Percentiles rank a stretch among this genome's conserved stretches.
Evolutionary conservation across 2,797 vertebrate genomes (phyloP).

Genomic region (Scomberomorus guttatus): DNA sequence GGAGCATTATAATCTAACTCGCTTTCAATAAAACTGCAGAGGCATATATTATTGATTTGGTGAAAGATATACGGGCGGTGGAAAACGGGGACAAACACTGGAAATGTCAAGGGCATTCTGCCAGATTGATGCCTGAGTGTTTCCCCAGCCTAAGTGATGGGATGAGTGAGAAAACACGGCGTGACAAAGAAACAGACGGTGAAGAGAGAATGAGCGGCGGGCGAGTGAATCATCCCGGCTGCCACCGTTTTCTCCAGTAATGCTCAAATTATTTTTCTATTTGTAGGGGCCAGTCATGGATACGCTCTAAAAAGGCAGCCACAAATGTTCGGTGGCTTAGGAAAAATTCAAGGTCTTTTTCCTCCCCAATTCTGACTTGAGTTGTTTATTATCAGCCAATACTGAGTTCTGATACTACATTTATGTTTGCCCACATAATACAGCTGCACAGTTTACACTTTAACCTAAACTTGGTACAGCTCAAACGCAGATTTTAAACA

Average conservation of each 20-base stretch:
- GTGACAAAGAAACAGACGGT: slow-evolving; percentile 63
- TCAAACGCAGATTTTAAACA: not conserved
- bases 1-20: not conserved
- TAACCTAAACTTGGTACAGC: not conserved
- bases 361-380: not conserved
- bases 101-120: slow-evolving; percentile 68
- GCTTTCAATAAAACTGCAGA: slow-evolving; percentile 13
- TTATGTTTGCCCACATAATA: not conserved
- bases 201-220: slow-evolving; percentile 35
- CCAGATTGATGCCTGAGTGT: slow-evolving; percentile 54
- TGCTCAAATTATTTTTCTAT: slow-evolving; percentile 41
- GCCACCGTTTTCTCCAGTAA: slow-evolving; percentile 47
- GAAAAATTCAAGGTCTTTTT: slow-evolving; percentile 6
- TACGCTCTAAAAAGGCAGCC: slow-evolving; percentile 20
- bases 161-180: slow-evolving; percentile 57
- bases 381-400: not conserved
- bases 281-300: slow-evolving; percentile 33
- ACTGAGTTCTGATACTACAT: not conserved
- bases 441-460: not conserved
- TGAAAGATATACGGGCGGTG: slow-evolving; percentile 9
- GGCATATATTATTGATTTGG: slow-evolving; percentile 6
- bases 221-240: slow-evolving; percentile 63
- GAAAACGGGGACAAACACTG: slow-evolving; percentile 39
- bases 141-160: slow-evolving; percentile 55
- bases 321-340: not conserved